Percentiles rank a stretch among this genome's conserved stretches.
phyloP scores from a whole-genome alignment of 2,888 invertebrate genomes.

The Rhynchonema sp. region DNA sequence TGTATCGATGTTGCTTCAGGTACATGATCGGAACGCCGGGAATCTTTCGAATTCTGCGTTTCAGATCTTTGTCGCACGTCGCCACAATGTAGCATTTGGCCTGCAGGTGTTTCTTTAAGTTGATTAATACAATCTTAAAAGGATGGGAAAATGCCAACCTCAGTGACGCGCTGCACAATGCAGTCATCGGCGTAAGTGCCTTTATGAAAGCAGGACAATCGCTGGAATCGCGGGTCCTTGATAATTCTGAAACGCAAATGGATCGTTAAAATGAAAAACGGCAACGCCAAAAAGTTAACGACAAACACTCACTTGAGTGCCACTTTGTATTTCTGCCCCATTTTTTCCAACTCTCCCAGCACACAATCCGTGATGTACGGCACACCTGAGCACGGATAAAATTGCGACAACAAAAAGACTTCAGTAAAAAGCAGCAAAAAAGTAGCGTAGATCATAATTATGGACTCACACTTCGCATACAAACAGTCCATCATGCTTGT shows the following conservation, averaged over 20 bases:
- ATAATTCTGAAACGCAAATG: conserved; percentile 44
- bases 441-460: not conserved
- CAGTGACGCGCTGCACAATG: conserved; percentile 75
- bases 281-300: not conserved
- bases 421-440: not conserved
- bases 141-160: too few relatives aligned
- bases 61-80: conserved; percentile 92
- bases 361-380: conserved; percentile 98
- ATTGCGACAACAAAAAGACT: not conserved
- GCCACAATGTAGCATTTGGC: conserved; percentile 99
- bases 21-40: conserved; percentile 98
- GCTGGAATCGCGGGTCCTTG: conserved; percentile 78
- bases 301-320: conserved; percentile 46
- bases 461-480: conserved; percentile 60
- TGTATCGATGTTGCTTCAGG: conserved; percentile 70
- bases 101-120: too few relatives aligned
- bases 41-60: conserved; percentile 79
- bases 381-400: conserved; percentile 47
- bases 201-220: conserved; percentile 77
- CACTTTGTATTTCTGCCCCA: conserved; percentile 79
- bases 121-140: too few relatives aligned
- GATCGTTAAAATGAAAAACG: not conserved
- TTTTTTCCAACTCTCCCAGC: conserved; percentile 83
- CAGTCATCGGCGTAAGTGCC: conserved; percentile 99
- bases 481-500: conserved; percentile 98